Conservation (phyloP, 2,113 vertebrate species). For the Caranx ignobilis region DNA sequence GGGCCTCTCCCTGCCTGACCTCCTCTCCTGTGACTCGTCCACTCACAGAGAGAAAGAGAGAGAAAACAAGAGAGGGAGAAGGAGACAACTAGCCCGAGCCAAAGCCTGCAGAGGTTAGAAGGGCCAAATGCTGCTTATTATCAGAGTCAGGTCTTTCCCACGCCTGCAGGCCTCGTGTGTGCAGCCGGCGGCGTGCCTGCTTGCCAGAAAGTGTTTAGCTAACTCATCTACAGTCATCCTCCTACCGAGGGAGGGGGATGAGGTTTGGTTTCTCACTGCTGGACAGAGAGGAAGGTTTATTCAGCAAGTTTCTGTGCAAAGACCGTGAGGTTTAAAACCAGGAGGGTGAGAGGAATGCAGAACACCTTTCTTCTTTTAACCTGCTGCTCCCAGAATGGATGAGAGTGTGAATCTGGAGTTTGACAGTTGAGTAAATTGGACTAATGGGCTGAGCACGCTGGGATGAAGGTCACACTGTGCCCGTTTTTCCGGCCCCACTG, state of each 20-base stretch:
- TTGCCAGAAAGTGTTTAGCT: conserved; percentile 76
- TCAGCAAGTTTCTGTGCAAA: conserved; percentile 68
- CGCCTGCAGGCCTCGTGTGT: conserved; percentile 77
- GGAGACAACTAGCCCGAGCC: conserved; percentile 66
- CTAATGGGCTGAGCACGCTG: conserved; percentile 71
- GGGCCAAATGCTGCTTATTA: conserved; percentile 81
- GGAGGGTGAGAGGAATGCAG: conserved; percentile 60
- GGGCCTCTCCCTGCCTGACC: conserved; percentile 78
- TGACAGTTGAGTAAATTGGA: conserved; percentile 80
- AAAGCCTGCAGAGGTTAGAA: conserved; percentile 74
- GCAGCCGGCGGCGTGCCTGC: conserved; percentile 74
- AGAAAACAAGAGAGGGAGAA: conserved; percentile 71
- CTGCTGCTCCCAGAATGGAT: conserved; percentile 55
- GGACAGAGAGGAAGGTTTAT: conserved; percentile 66
- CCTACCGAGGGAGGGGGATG: conserved; percentile 50
- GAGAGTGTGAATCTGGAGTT: conserved; percentile 66
- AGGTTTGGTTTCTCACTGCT: conserved; percentile 59
- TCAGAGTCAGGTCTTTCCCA: conserved; percentile 83
- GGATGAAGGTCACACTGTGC: conserved; percentile 65
- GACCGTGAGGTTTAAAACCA: conserved; percentile 50
- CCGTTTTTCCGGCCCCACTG: conserved; percentile 43
- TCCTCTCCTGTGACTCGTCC: conserved; percentile 71
- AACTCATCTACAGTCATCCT: conserved; percentile 76
- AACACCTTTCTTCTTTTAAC: conserved; percentile 58
- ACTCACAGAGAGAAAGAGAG: conserved; percentile 64